phyloP scores from a whole-genome alignment of 2,888 invertebrate species.

The Synanthedon vespiformis region DNA sequence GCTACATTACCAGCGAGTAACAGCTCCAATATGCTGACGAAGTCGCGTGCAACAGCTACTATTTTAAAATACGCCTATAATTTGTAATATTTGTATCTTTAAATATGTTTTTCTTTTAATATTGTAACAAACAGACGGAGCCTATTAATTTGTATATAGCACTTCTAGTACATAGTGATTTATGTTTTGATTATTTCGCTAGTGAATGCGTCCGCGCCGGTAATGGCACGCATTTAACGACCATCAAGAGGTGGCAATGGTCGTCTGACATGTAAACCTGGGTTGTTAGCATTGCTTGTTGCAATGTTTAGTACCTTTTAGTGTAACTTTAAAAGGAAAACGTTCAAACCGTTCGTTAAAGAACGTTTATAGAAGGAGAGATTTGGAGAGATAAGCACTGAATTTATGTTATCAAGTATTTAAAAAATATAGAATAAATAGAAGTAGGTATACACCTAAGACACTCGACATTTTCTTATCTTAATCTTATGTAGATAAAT shows the following conservation, averaged over 20 bases:
- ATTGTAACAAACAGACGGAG: not conserved
- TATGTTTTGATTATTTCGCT: conserved; percentile 34
- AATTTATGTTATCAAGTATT: not conserved
- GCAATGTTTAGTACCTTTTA: conserved; percentile 19
- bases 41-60: no score
- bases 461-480: no score
- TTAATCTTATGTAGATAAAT: no score
- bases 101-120: no score
- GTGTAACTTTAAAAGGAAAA: conserved; percentile 24
- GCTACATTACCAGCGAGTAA: no score
- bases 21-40: no score
- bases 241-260: conserved; percentile 30
- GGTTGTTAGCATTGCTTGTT: conserved; percentile 40
- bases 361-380: not conserved
- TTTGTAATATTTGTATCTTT: no score
- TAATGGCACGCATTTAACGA: conserved; percentile 28
- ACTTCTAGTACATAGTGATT: conserved; percentile 17
- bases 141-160: not conserved
- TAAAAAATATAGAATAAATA: no score
- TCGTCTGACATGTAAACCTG: conserved; percentile 14
- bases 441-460: no score
- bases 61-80: no score
- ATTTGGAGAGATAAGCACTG: not conserved
- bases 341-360: conserved; percentile 13
- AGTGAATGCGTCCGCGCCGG: conserved; percentile 22